Percentiles rank a stretch among this genome's conserved stretches.
Evolutionary conservation across 2,113 vertebrate genomes (phyloP).

Genomic region (Hemibagrus wyckioides): DNA sequence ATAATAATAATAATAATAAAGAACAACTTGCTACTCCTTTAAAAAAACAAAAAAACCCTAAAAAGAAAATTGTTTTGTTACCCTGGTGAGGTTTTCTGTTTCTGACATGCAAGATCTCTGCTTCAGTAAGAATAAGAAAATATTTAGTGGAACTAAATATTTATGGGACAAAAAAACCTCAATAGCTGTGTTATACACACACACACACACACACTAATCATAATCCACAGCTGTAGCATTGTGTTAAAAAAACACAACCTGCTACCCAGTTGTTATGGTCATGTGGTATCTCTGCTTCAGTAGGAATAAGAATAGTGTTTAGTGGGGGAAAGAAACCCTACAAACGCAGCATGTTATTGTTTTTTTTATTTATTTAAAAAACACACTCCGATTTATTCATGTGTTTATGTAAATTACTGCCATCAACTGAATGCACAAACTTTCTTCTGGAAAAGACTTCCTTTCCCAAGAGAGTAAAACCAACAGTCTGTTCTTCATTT

Average conservation of each 20-base stretch:
- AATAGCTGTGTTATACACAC: too few relatives aligned
- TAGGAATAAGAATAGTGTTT: background rate
- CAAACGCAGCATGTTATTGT: background rate
- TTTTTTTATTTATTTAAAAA: background rate
- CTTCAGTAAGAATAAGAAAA: background rate
- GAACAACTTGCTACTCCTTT: background rate
- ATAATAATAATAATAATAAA: background rate
- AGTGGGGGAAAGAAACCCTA: background rate
- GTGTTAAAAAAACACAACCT: conserved; percentile 11
- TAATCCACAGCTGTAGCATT: background rate
- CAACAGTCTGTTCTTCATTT: conserved; percentile 46
- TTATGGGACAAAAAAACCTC: too few relatives aligned
- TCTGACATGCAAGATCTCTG: background rate
- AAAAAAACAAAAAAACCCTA: background rate
- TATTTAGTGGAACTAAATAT: background rate
- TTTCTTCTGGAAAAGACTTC: conserved; percentile 34
- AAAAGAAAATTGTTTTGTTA: background rate
- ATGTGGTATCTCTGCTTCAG: background rate
- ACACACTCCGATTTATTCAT: conserved; percentile 27
- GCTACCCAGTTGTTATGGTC: background rate
- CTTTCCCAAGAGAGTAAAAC: conserved; percentile 22
- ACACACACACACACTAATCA: background rate
- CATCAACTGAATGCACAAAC: conserved; percentile 28
- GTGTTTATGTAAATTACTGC: conserved; percentile 41
- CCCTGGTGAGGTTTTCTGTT: background rate